phyloP scores from a whole-genome alignment of 2,888 invertebrate species.

The Nomada flava region DNA sequence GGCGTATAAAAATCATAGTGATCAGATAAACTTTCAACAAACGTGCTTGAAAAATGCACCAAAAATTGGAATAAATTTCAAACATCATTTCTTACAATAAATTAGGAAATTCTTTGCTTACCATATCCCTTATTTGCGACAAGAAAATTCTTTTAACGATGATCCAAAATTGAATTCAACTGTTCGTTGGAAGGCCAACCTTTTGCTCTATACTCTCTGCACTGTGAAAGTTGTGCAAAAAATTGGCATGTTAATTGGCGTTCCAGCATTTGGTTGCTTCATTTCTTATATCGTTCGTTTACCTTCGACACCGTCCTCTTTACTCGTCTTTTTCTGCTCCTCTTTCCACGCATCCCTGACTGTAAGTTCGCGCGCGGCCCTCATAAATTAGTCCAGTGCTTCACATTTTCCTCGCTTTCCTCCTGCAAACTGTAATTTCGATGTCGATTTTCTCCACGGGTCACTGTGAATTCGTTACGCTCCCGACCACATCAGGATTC shows the following conservation, averaged over 20 bases:
- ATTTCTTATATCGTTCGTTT: slow-evolving; percentile 37
- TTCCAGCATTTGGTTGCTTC: slow-evolving; percentile 77
- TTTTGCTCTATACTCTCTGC: slow-evolving; percentile 83
- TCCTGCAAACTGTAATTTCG: not conserved
- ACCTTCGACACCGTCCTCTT: not conserved
- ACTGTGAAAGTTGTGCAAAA: slow-evolving; percentile 84
- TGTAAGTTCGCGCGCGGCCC: not conserved
- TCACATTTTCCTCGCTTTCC: not conserved
- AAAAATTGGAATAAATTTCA: no score
- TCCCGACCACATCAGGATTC: slow-evolving; percentile 45
- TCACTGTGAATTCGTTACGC: slow-evolving; percentile 52
- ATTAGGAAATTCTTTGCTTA: slow-evolving; percentile 47
- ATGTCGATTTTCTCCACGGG: slow-evolving; percentile 14
- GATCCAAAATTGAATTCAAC: slow-evolving; percentile 94
- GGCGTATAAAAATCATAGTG: no score
- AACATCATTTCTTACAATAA: no score
- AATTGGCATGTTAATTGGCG: slow-evolving; percentile 84
- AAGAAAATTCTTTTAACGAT: slow-evolving; percentile 93
- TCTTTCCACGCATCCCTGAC: no score
- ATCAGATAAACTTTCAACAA: no score
- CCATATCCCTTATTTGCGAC: slow-evolving; percentile 91
- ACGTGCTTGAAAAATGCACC: no score
- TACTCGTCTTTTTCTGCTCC: not conserved
- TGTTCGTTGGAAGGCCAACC: slow-evolving; percentile 92
- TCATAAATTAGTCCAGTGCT: not conserved